phyloP scores from a whole-genome alignment of 2,888 invertebrate genomes.

The Phasia obesa region DNA sequence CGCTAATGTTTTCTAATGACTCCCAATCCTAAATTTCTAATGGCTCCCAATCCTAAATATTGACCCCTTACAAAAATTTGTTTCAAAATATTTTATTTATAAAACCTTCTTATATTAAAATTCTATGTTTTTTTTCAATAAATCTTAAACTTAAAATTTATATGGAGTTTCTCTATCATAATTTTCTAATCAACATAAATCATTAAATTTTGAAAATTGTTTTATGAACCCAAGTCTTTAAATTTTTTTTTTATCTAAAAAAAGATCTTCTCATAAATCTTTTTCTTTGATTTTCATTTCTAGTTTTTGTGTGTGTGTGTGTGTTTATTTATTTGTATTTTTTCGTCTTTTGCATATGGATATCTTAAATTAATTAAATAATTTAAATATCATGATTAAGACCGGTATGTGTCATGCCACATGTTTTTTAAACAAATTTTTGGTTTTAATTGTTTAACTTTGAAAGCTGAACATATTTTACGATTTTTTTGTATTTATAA shows the following conservation, averaged over 20 bases:
- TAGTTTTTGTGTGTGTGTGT: neutral
- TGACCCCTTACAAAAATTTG: too few relatives aligned
- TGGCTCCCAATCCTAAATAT: too few relatives aligned
- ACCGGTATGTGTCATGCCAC: slow-evolving; percentile 33
- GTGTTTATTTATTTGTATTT: slow-evolving; percentile 26
- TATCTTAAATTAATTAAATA: slow-evolving; percentile 60
- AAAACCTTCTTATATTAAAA: too few relatives aligned
- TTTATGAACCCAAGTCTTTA: neutral
- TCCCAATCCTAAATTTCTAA: too few relatives aligned
- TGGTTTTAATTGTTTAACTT: neutral
- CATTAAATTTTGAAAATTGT: neutral
- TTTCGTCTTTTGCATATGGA: slow-evolving; percentile 42
- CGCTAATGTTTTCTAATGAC: too few relatives aligned
- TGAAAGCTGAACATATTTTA: neutral
- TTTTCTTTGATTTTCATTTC: slow-evolving; percentile 18
- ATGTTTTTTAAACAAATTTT: slow-evolving; percentile 25
- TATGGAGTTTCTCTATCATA: neutral
- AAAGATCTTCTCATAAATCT: slow-evolving; percentile 52
- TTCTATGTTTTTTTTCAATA: too few relatives aligned
- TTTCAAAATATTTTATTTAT: too few relatives aligned
- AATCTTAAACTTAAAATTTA: neutral
- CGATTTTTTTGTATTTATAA: neutral
- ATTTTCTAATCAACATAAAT: slow-evolving; percentile 24
- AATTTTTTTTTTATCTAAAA: slow-evolving; percentile 12
- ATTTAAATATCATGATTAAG: slow-evolving; percentile 47